phyloP scores from a whole-genome alignment of 2,888 invertebrate species.

The Helicoverpa assulta region DNA sequence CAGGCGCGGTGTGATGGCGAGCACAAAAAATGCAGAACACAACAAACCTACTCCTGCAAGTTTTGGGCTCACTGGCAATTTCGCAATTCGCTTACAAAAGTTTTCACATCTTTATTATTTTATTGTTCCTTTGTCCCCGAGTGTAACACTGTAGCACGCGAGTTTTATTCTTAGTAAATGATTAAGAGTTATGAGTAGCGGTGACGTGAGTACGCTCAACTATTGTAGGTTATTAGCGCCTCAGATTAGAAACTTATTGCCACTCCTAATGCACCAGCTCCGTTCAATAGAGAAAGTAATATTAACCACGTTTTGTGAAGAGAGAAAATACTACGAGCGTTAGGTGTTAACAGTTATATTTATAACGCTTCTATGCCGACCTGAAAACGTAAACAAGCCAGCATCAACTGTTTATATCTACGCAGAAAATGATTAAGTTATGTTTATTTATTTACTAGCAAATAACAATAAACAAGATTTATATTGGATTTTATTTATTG shows the following conservation, averaged over 20 bases:
- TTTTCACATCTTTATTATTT: conserved; percentile 2
- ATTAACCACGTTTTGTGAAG: conserved; percentile 49
- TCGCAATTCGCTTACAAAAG: conserved; percentile 16
- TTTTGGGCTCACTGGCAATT: conserved; percentile 14
- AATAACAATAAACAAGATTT: conserved; percentile 32
- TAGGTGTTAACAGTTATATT: conserved; percentile 28
- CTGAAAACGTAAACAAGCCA: conserved; percentile 33
- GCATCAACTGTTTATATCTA: conserved; percentile 32
- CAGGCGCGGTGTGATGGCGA: conserved; percentile 8
- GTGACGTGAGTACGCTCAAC: conserved; percentile 34
- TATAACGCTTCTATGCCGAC: conserved; percentile 30
- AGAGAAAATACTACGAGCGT: conserved; percentile 45
- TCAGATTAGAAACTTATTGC: conserved; percentile 58
- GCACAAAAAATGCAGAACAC: conserved; percentile 15
- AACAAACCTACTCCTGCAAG: conserved; percentile 4
- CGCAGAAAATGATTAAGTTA: conserved; percentile 15
- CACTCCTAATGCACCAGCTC: conserved; percentile 42
- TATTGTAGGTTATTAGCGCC: conserved; percentile 48
- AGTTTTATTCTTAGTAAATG: conserved; percentile 43
- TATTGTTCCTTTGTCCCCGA: conserved; percentile 21
- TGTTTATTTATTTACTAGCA: conserved; percentile 27
- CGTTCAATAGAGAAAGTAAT: conserved; percentile 54
- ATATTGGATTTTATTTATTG: conserved; percentile 48
- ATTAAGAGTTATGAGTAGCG: conserved; percentile 18
- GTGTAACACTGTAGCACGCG: conserved; percentile 14